Conservation (phyloP, 2,113 vertebrate genomes). For the Puma concolor region DNA sequence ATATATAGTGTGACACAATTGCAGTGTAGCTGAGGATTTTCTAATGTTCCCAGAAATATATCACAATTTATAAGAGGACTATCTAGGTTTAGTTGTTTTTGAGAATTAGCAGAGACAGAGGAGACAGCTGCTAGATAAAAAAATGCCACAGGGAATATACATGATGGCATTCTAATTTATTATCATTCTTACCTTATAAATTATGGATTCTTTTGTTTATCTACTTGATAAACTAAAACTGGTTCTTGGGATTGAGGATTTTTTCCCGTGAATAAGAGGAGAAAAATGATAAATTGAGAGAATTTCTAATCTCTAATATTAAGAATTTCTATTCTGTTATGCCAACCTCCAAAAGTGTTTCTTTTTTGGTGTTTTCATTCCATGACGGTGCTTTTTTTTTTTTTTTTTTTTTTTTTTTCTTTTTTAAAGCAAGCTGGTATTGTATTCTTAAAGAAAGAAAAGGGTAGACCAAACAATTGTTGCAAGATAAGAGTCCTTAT, state of each 20-base stretch:
- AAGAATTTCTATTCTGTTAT: conserved; percentile 14
- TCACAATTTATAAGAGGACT: conserved; percentile 31
- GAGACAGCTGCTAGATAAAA: neutral
- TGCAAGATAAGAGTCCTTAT: neutral
- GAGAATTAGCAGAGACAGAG: conserved; percentile 30
- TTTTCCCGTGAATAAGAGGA: conserved; percentile 1
- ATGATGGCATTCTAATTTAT: conserved; percentile 34
- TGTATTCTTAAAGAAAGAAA: neutral
- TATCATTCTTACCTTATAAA: conserved; percentile 34
- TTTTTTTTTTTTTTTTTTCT: no score
- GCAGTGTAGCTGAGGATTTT: conserved; percentile 23
- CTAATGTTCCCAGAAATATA: neutral
- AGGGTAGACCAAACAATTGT: neutral
- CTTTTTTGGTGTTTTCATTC: neutral
- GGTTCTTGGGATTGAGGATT: neutral
- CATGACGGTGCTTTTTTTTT: neutral
- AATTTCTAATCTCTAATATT: neutral
- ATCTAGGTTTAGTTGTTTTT: conserved; percentile 27
- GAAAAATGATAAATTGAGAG: neutral
- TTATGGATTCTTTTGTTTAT: conserved; percentile 58
- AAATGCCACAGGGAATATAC: neutral
- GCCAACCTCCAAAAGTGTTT: neutral
- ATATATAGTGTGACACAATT: neutral
- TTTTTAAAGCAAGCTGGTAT: neutral
- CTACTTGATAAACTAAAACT: conserved; percentile 47